A percentile compares a stretch with the other conserved stretches of the same genome.
Conservation (phyloP, 2,888 invertebrate species). For the Caradrina clavipalpis region DNA sequence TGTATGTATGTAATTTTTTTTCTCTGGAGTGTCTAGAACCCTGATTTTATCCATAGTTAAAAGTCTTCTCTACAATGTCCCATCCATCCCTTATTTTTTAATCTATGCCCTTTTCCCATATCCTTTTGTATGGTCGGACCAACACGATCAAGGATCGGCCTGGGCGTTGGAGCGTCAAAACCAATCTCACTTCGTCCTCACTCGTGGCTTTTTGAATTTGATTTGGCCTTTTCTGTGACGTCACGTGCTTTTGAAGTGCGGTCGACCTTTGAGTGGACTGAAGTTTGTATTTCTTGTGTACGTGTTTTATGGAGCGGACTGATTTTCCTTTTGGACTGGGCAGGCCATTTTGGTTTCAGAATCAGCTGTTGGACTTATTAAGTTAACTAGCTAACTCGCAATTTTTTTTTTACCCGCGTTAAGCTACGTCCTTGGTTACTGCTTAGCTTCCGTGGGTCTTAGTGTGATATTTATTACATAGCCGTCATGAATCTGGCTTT, state of each 20-base stretch:
- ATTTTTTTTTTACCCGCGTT: background rate
- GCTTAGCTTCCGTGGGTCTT: too few relatives aligned
- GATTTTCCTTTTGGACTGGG: slow-evolving; percentile 47
- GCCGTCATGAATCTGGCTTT: too few relatives aligned
- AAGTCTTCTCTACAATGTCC: too few relatives aligned
- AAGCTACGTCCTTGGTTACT: too few relatives aligned
- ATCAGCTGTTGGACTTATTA: background rate
- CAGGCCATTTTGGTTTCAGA: background rate
- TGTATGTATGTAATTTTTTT: too few relatives aligned
- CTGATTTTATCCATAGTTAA: too few relatives aligned
- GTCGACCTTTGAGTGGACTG: slow-evolving; percentile 65
- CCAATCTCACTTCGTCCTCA: slow-evolving; percentile 72
- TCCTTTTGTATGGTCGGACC: slow-evolving; percentile 66
- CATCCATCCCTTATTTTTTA: slow-evolving; percentile 25
- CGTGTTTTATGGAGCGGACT: slow-evolving; percentile 38
- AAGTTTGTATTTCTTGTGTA: slow-evolving; percentile 52
- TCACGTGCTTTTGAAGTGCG: slow-evolving; percentile 69
- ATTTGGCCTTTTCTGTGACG: slow-evolving; percentile 74
- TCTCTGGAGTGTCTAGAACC: too few relatives aligned
- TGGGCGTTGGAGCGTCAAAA: slow-evolving; percentile 78
- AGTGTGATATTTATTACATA: too few relatives aligned
- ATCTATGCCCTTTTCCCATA: slow-evolving; percentile 37
- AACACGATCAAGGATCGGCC: slow-evolving; percentile 70
- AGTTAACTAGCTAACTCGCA: background rate
- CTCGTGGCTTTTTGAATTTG: slow-evolving; percentile 74